Base-by-base conservation (phyloP, 2,113 vertebrate genomes). In the Tetrax tetrax region DNA sequence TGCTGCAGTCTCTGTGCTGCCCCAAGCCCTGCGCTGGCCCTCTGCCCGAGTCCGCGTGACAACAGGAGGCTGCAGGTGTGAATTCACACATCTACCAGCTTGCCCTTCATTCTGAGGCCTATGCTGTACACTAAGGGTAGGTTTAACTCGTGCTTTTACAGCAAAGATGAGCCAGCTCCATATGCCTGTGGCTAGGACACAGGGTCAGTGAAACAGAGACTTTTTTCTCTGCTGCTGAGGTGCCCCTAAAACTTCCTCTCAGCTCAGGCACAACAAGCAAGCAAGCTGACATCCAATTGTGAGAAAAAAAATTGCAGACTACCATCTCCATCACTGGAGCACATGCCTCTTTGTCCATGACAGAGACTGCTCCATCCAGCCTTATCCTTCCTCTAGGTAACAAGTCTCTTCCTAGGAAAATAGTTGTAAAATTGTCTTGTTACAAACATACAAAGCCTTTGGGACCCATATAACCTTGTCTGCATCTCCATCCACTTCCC, bases 341-440 rank as follows among this genome's bases (percentile, higher is more conserved):
- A 35, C 12, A 28, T 0, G 0, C 9, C 1, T 25, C 41, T 82
- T 5, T 25, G 14, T 54, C 47, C 6, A 1, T 23, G 12, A 41
- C 19, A 35, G 50, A 48, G 22, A 19, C 16, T 9, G 12, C 12
- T 23, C 50, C 14, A 25, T 14, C 43, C 45, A 69, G 14, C 16
- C 22, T 57, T 31, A 1, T 4, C 11, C 6, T 24, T 6, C 6
- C 14, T 5, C 23, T 10, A 12, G 21, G 9, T 24, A 65, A n/a
- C 33, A 29, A 8, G 24, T 53, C 6, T 47, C 18, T 54, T 71
- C 12, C 8, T 3, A 17, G 12, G 43, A 63, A 89, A 86, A 56
- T 1, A 19, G 23, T 10, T 11, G 47, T 22, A 60, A 71, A 75
- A 68, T 45, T 64, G 10, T 8, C 28, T 85, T 60, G 9, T 20